Evolutionary conservation across 2,113 vertebrate genomes (phyloP).

Genomic region (Etia nguti): DNA sequence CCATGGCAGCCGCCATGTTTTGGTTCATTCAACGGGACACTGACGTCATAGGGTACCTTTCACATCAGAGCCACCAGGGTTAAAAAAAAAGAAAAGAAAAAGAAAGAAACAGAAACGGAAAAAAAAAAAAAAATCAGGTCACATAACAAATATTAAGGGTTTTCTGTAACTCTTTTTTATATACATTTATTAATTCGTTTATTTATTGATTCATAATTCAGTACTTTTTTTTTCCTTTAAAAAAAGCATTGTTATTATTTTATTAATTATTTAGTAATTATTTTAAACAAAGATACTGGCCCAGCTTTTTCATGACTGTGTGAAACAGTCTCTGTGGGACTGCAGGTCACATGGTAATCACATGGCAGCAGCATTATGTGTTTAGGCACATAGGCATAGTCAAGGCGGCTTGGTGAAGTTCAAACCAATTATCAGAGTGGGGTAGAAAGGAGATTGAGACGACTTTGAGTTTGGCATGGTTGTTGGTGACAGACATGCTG

Average conservation of each 20-base stretch:
- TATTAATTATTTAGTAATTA: too few species aligned
- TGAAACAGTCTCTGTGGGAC: neutral
- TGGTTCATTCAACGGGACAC: neutral
- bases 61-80: neutral
- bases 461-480: neutral
- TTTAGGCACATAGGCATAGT: neutral
- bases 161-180: neutral
- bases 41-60: constrained; percentile 41
- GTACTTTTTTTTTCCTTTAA: neutral
- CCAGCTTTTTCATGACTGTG: neutral
- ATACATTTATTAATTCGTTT: neutral
- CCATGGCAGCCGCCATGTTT: constrained; percentile 90
- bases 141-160: neutral
- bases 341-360: neutral
- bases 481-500: neutral
- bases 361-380: neutral
- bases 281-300: neutral
- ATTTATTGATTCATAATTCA: neutral
- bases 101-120: neutral
- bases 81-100: neutral
- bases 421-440: neutral
- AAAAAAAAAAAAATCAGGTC: neutral
- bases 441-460: neutral
- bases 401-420: neutral
- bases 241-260: neutral